Percentiles rank a stretch among this genome's conserved stretches.
Evolutionary conservation across 2,113 vertebrate genomes (phyloP).

Genomic region (Platysternon megacephalum): DNA sequence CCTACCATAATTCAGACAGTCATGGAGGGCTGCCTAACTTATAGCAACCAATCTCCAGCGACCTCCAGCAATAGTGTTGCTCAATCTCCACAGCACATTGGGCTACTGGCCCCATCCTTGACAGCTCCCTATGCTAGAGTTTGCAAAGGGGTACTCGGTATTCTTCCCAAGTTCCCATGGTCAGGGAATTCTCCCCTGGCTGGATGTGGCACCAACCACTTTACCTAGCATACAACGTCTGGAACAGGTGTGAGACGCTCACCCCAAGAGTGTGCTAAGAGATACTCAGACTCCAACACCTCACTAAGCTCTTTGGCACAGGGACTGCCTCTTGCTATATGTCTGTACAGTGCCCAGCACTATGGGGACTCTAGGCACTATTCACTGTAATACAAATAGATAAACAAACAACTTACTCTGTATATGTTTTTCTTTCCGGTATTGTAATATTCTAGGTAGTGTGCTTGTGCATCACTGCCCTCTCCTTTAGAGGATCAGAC

Average conservation of each 20-base stretch:
- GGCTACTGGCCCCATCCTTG: rapidly evolving
- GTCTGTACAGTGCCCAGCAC: background rate
- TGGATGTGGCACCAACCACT: background rate
- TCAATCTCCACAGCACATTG: background rate
- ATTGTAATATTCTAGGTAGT: background rate
- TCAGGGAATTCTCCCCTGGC: rapidly evolving
- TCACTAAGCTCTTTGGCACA: background rate
- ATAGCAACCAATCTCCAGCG: background rate
- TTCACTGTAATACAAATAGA: background rate
- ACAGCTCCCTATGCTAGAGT: background rate
- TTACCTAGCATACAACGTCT: background rate
- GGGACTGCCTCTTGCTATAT: background rate
- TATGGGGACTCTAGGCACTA: background rate
- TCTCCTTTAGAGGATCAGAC: background rate
- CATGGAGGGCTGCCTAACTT: background rate
- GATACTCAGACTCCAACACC: rapidly evolving
- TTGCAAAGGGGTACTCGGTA: rapidly evolving
- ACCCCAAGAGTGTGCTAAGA: rapidly evolving
- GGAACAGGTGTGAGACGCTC: background rate
- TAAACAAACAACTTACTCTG: background rate
- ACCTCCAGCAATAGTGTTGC: background rate
- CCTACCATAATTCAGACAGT: background rate
- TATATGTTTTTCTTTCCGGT: background rate
- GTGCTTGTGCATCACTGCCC: background rate
- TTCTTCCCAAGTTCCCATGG: rapidly evolving